phyloP scores from a whole-genome alignment of 2,888 invertebrate species.

The Diplazon laetatorius region DNA sequence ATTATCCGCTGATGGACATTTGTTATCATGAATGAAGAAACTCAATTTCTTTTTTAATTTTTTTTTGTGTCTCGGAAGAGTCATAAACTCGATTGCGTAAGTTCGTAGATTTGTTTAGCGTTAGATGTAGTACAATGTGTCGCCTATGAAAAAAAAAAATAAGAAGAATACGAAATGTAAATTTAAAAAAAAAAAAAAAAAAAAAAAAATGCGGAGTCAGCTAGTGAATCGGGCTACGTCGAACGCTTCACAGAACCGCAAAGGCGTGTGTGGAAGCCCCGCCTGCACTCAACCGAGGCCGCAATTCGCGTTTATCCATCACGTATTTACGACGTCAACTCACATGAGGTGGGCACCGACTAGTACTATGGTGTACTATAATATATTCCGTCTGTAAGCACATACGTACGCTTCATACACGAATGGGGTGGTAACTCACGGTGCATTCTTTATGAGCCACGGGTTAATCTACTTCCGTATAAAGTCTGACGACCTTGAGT shows the following conservation, averaged over 20 bases:
- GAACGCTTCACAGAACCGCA: slow-evolving; percentile 52
- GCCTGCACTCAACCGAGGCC: slow-evolving; percentile 46
- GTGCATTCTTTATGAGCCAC: slow-evolving; percentile 45
- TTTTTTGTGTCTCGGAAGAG: background rate
- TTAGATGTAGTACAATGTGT: slow-evolving; percentile 3
- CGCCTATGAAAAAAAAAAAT: slow-evolving; percentile 35
- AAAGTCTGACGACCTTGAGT: slow-evolving; percentile 74
- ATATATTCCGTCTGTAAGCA: slow-evolving; percentile 10
- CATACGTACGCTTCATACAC: background rate
- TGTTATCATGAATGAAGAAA: slow-evolving; percentile 32
- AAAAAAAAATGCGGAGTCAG: slow-evolving; percentile 51
- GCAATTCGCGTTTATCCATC: slow-evolving; percentile 50
- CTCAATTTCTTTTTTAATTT: background rate
- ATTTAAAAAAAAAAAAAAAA: too few species aligned
- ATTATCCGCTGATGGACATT: slow-evolving; percentile 18
- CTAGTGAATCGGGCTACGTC: slow-evolving; percentile 29
- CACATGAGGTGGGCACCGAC: background rate
- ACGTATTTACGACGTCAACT: slow-evolving; percentile 38
- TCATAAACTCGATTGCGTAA: slow-evolving; percentile 10
- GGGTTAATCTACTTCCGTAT: slow-evolving; percentile 73
- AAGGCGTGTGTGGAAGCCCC: slow-evolving; percentile 57
- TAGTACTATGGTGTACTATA: background rate
- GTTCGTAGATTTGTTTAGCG: slow-evolving; percentile 27
- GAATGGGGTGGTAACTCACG: background rate
- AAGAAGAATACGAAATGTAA: too few species aligned